phyloP scores from a whole-genome alignment of 64 coral and sea anemone species.

The Stylophora pistillata region DNA sequence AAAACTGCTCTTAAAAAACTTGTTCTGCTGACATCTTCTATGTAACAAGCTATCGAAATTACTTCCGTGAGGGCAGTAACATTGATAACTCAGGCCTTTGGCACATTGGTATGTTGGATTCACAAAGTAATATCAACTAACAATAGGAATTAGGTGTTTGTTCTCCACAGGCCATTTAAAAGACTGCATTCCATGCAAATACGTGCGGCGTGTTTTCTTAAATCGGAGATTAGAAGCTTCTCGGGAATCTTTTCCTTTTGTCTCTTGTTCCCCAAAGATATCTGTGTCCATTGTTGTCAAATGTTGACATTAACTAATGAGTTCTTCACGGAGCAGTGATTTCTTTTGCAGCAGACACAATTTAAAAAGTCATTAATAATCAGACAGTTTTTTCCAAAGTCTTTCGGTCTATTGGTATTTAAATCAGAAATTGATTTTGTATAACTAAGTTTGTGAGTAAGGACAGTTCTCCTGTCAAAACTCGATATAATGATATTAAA shows the following conservation, averaged over 20 bases:
- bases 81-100: no score
- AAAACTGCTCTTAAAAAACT: no score
- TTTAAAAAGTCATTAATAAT: constrained; percentile 16
- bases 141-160: not conserved
- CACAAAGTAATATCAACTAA: not conserved
- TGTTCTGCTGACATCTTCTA: no score
- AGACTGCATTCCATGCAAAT: not conserved
- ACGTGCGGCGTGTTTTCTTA: not conserved
- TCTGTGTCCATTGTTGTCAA: not conserved
- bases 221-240: not conserved
- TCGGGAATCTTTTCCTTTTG: not conserved
- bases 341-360: not conserved
- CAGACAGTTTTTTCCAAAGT: not conserved
- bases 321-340: not conserved
- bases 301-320: not conserved
- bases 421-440: not conserved
- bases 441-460: not conserved
- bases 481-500: not conserved
- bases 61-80: no score
- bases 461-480: constrained; percentile 4
- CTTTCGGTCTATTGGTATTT: not conserved
- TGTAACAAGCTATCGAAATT: no score
- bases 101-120: not conserved
- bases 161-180: not conserved
- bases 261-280: not conserved